Evolutionary conservation across 1,140 invertebrate genomes (phyloP), one percentile per base, ranked within the genome.

Genomic region (Orius insidiosus): DNA sequence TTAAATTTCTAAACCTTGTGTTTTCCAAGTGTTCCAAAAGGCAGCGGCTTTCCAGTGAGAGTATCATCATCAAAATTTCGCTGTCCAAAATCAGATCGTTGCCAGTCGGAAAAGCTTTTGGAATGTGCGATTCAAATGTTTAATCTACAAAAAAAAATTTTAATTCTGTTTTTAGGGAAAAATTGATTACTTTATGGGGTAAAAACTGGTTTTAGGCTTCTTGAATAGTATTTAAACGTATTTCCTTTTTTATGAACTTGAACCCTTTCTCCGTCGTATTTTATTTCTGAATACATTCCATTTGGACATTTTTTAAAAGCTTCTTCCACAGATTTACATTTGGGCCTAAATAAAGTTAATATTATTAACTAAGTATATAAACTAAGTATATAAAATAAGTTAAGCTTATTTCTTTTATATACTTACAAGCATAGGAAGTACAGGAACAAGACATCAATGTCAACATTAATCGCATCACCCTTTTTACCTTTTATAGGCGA

Each of bases 211-310:
- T 96, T 96, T 4, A 96, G 62, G 56, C 85, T 85, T 46, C 90
- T 69, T 24, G 87, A 92, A 59, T 79, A 96, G n/a, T 89, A 96
- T 63, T 80, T 83, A 57, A 90, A 94, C 34, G 85, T 75, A 24
- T 64, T 66, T 5, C 77, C 86, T 47, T 75, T 67, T 63, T 90
- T 92, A 58, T 94, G 88, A 4, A 93, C 71, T 64, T 92, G 80
- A 9, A 92, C 84, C 45, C 86, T 66, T 64, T 95, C 90, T 0
- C 90, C 90, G 59, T 96, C 89, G 66, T 90, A 95, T 64, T 94
- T 96, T 3, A 92, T 81, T 66, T 95, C 89, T 7, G 88, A 80
- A 55, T 80, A 82, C 71, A 94, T 82, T 2, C 89, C 89, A 53
- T 81, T 74, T 0, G 86, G 85, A 66, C 84, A 93, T 63, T 89